Conservation (phyloP, 1,140 invertebrate species). For the Calycopis cecrops region DNA sequence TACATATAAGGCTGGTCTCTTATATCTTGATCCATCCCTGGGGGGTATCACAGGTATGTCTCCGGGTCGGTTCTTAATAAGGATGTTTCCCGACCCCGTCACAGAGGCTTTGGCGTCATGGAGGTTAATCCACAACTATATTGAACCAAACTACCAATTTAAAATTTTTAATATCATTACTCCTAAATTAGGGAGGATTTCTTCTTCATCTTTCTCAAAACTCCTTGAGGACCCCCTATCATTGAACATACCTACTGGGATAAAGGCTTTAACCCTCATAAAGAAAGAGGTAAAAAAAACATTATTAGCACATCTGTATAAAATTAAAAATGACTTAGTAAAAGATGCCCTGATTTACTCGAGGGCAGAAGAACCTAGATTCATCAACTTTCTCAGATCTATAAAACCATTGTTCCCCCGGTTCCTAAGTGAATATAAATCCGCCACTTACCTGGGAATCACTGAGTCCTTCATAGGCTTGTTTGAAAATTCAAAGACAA, state of each 20-base stretch:
- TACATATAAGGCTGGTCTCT: no score
- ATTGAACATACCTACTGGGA: background rate
- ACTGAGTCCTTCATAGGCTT: background rate
- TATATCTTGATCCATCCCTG: no score
- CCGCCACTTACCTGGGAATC: background rate
- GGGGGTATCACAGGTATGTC: background rate
- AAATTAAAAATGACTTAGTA: no score
- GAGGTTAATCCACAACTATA: background rate
- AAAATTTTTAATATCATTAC: background rate
- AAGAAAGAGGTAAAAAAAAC: no score
- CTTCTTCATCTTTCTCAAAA: background rate
- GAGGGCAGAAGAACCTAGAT: no score
- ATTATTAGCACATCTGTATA: no score
- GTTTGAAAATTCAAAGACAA: background rate
- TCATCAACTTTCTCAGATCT: background rate
- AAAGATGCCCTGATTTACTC: no score
- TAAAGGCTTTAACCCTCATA: no score
- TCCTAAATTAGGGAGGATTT: conserved; percentile 1
- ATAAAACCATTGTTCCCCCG: background rate
- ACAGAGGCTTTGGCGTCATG: background rate
- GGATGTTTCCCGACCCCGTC: background rate
- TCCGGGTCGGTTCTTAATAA: no score
- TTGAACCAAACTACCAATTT: no score
- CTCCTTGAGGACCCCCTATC: background rate
- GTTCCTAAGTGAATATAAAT: background rate